These are phyloP conservation scores for Pammene aurita DNA, from an alignment of 2,888 invertebrate species.

Conservation along the genomic window DNA sequence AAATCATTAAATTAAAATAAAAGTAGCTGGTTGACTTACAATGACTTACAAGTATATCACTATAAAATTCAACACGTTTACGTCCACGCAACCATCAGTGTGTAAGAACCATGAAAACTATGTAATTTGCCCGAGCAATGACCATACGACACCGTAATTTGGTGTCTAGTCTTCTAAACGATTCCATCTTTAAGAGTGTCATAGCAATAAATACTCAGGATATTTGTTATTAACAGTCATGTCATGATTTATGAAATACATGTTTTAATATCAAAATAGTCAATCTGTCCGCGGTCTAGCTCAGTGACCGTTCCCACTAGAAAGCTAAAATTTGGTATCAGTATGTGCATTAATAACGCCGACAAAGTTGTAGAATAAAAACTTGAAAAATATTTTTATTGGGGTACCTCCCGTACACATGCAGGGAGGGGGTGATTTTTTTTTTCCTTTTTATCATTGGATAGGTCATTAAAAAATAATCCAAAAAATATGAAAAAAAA, in stretches of 20 bases:
- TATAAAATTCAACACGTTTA: conserved; percentile 25
- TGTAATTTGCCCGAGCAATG: conserved; percentile 49
- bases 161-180: conserved; percentile 42
- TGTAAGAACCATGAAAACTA: conserved; percentile 37
- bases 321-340: no score
- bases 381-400: no score
- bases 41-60: conserved; percentile 13
- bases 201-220: conserved; percentile 4
- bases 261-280: no score
- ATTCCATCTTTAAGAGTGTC: conserved; percentile 20
- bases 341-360: no score
- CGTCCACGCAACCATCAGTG: conserved; percentile 15
- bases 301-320: no score
- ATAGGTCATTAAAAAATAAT: no score
- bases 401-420: no score
- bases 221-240: neutral
- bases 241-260: neutral
- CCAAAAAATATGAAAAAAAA: no score
- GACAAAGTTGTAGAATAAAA: no score
- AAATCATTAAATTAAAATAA: neutral
- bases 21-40: neutral
- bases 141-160: conserved; percentile 52
- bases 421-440: no score
- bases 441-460: no score
- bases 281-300: no score